These are phyloP conservation scores for Athalia rosae DNA, from an alignment of 2,888 invertebrate species.

Conservation along the genomic window DNA sequence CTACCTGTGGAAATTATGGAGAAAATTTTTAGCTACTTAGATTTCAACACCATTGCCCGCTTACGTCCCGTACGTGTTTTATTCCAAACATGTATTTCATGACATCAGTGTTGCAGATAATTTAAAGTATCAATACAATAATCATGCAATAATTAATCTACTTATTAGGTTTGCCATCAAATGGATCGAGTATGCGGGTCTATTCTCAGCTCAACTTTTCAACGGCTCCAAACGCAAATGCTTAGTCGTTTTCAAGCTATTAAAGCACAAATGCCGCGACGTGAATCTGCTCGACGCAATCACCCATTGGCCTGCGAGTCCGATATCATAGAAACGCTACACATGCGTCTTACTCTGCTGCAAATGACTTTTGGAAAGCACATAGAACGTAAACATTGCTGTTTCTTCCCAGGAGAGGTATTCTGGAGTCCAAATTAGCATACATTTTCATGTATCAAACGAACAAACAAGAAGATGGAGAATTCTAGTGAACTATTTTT, in stretches of 20 bases:
- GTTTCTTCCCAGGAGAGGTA: slow-evolving; percentile 96
- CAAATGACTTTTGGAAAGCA: slow-evolving; percentile 97
- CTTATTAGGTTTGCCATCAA: slow-evolving; percentile 84
- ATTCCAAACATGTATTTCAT: background rate
- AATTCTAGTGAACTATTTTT: slow-evolving; percentile 34
- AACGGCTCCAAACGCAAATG: slow-evolving; percentile 89
- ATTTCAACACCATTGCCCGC: slow-evolving; percentile 86
- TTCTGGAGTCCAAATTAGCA: slow-evolving; percentile 51
- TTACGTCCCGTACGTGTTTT: slow-evolving; percentile 83
- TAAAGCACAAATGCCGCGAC: slow-evolving; percentile 92
- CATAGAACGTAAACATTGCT: slow-evolving; percentile 93
- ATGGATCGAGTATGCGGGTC: slow-evolving; percentile 88
- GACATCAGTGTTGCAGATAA: too few relatives aligned
- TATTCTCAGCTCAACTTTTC: slow-evolving; percentile 89
- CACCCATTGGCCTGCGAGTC: slow-evolving; percentile 94
- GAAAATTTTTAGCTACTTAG: slow-evolving; percentile 84
- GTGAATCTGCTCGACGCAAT: slow-evolving; percentile 92
- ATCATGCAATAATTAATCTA: background rate
- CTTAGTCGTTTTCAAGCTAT: slow-evolving; percentile 89
- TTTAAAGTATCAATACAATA: background rate
- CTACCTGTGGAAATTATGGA: slow-evolving; percentile 88
- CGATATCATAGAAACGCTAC: slow-evolving; percentile 94
- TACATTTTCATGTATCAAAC: background rate
- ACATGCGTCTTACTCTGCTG: slow-evolving; percentile 91
- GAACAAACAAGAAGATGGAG: slow-evolving; percentile 16